These are phyloP conservation scores for Leucozona laternaria DNA, from an alignment of 2,888 invertebrate genomes.

Conservation along the genomic window DNA sequence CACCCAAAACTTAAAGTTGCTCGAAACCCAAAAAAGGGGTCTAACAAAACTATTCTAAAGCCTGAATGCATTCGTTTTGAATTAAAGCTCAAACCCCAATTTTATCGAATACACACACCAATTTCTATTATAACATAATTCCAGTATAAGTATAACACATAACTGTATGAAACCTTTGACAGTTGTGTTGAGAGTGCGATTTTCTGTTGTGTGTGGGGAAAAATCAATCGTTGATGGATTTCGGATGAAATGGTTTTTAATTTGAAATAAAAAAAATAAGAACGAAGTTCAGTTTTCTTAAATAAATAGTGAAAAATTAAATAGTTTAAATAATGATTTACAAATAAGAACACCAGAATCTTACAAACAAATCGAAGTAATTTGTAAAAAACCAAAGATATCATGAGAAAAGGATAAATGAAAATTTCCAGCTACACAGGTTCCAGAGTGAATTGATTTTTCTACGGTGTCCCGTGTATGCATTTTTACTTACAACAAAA, in stretches of 20 bases:
- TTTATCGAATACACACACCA: too few relatives aligned
- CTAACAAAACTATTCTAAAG: too few relatives aligned
- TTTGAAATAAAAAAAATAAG: conserved; percentile 22
- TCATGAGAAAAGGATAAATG: not conserved
- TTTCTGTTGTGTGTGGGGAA: conserved; percentile 69
- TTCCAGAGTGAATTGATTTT: conserved; percentile 61
- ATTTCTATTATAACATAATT: too few relatives aligned
- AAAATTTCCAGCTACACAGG: not conserved
- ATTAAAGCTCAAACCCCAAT: too few relatives aligned
- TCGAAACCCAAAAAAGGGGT: too few relatives aligned
- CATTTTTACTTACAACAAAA: conserved; percentile 42
- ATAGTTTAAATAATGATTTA: not conserved
- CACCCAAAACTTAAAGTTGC: too few relatives aligned
- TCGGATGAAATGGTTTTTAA: conserved; percentile 41
- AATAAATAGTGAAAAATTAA: conserved; percentile 15
- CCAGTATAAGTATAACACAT: not conserved
- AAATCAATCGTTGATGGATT: conserved; percentile 71
- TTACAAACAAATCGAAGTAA: not conserved
- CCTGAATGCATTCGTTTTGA: too few relatives aligned
- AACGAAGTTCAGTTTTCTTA: conserved; percentile 20
- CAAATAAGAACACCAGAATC: not conserved
- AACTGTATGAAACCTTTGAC: not conserved
- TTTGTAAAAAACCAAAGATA: not conserved
- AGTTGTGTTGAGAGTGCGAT: conserved; percentile 28
- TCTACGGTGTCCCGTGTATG: conserved; percentile 20